phyloP scores from a whole-genome alignment of 92 coral and sea anemone genomes.

The Porites lobata region DNA sequence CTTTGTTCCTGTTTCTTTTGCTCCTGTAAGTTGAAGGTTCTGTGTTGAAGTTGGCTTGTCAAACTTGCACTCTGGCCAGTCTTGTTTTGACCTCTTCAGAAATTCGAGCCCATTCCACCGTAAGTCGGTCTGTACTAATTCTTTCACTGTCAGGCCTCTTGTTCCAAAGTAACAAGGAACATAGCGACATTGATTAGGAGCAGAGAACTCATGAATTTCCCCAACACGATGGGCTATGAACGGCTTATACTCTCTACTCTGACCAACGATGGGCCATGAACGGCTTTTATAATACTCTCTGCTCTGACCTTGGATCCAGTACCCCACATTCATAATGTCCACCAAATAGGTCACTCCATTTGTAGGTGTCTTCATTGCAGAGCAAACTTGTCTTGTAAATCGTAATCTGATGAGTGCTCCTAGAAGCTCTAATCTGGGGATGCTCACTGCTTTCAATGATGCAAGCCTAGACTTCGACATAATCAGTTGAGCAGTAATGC shows the following conservation, averaged over 20 bases:
- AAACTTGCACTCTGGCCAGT: constrained; percentile 49
- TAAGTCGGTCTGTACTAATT: constrained; percentile 26
- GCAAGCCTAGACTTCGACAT: constrained; percentile 74
- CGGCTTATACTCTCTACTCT: constrained; percentile 30
- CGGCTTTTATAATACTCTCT: constrained; percentile 15
- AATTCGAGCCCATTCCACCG: constrained; percentile 75
- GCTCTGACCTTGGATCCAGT: constrained; percentile 51
- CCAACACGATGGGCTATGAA: constrained; percentile 61
- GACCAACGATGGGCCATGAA: constrained; percentile 55
- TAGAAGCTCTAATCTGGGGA: constrained; percentile 61
- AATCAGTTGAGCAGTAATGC: constrained; percentile 29
- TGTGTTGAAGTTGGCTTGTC: constrained; percentile 26
- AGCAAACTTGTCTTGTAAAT: constrained; percentile 49
- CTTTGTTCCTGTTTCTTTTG: constrained; percentile 10
- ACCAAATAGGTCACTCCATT: constrained; percentile 50
- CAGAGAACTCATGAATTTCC: constrained; percentile 61
- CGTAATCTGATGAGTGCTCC: constrained; percentile 55
- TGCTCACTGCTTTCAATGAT: constrained; percentile 66
- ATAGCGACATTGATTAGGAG: constrained; percentile 72
- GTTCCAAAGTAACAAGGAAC: constrained; percentile 40
- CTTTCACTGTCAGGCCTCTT: constrained; percentile 50
- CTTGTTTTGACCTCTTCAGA: constrained; percentile 35
- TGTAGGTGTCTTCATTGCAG: constrained; percentile 35
- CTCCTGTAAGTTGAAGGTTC: constrained; percentile 15
- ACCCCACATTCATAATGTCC: constrained; percentile 48